These are phyloP conservation scores for Urocyon cinereoargenteus DNA, from an alignment of 2,797 vertebrate species.

Conservation along the genomic window DNA sequence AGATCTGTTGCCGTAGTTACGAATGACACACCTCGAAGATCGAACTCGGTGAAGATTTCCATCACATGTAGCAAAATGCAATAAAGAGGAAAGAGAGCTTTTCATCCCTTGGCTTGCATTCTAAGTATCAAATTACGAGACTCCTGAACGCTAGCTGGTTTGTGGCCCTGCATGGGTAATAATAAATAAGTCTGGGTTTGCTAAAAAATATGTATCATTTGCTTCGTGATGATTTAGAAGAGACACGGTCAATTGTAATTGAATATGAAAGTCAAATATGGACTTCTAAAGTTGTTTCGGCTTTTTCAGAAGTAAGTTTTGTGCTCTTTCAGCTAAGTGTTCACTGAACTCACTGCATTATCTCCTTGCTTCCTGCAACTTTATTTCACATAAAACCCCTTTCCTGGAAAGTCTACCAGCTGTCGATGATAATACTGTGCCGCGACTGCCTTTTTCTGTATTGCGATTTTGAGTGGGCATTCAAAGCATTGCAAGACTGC, in stretches of 20 bases:
- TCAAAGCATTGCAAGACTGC: not conserved
- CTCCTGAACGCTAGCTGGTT: constrained; percentile 47
- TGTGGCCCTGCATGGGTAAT: constrained; percentile 3
- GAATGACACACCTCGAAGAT: not conserved
- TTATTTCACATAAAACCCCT: constrained; percentile 54
- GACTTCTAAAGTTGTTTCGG: constrained; percentile 29
- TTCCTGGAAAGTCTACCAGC: not conserved
- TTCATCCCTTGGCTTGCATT: constrained; percentile 62
- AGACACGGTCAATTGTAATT: constrained; percentile 44
- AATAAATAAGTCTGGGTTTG: constrained; percentile 59
- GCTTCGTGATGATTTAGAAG: constrained; percentile 56
- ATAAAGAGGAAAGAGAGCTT: constrained; percentile 33
- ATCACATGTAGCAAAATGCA: constrained; percentile 58
- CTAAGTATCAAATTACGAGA: constrained; percentile 45
- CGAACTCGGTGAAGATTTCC: constrained; percentile 26
- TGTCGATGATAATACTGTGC: not conserved
- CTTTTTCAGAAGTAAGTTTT: constrained; percentile 33
- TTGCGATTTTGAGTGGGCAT: not conserved
- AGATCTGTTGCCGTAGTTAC: constrained; percentile 30
- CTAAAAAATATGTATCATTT: constrained; percentile 32
- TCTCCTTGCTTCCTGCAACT: not conserved
- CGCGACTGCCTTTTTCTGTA: not conserved
- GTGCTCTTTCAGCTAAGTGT: not conserved
- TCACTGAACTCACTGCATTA: not conserved
- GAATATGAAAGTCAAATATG: constrained; percentile 54